Percentiles rank a stretch among this genome's conserved stretches.
Conservation (phyloP, 2,797 vertebrate species). For the Chrosomus eos region DNA sequence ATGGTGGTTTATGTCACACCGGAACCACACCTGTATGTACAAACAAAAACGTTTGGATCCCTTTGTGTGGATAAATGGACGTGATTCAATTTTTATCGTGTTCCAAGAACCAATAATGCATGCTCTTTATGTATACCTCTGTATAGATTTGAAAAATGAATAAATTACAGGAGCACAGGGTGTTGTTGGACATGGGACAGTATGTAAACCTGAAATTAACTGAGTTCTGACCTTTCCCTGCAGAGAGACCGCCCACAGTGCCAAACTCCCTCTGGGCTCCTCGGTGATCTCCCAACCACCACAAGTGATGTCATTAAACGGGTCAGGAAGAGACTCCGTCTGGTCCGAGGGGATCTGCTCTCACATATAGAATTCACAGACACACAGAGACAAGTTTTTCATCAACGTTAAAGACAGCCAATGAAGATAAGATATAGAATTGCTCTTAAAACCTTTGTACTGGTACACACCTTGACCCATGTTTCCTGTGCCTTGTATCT, state of each 20-base stretch:
- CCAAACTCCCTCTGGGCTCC: slow-evolving; percentile 88
- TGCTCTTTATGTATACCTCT: not conserved
- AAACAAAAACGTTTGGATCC: not conserved
- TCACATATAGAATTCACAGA: slow-evolving; percentile 35
- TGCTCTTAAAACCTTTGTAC: slow-evolving; percentile 11
- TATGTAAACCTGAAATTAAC: not conserved
- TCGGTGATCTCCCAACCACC: slow-evolving; percentile 94
- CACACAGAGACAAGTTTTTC: not conserved
- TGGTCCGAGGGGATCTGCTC: slow-evolving; percentile 85
- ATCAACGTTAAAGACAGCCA: not conserved
- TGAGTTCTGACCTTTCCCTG: slow-evolving; percentile 87
- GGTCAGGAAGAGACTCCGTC: slow-evolving; percentile 83
- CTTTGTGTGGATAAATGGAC: not conserved
- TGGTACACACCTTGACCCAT: slow-evolving; percentile 85
- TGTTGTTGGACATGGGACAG: not conserved
- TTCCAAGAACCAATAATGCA: not conserved
- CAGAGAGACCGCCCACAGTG: slow-evolving; percentile 92
- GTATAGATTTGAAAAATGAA: not conserved
- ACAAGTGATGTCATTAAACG: slow-evolving; percentile 92
- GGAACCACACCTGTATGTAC: slow-evolving; percentile 88
- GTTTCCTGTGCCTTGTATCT: slow-evolving; percentile 89
- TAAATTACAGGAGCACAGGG: not conserved
- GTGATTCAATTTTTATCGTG: not conserved
- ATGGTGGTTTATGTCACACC: slow-evolving; percentile 86
- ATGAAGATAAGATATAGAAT: not conserved